phyloP scores from a whole-genome alignment of 2,113 vertebrate species.

The Serilophus lunatus region DNA sequence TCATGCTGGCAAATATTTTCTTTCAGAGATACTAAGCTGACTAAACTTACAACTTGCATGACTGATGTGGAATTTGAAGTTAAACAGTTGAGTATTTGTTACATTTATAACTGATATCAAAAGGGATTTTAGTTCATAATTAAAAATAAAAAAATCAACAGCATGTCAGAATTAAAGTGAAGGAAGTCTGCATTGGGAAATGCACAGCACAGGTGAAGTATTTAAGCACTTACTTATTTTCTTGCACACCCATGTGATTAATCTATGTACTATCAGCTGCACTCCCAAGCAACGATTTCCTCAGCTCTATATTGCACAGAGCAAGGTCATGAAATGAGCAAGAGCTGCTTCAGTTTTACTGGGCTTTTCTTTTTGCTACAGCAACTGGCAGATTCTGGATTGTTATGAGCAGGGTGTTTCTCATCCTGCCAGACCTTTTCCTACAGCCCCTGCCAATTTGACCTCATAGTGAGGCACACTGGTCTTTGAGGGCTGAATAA shows the following conservation, averaged over 20 bases:
- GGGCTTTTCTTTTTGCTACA: background rate
- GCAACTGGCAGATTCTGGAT: background rate
- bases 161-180: slow-evolving; percentile 8
- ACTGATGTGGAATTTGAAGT: slow-evolving; percentile 19
- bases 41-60: slow-evolving; percentile 12
- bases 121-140: slow-evolving; percentile 28
- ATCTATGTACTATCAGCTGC: background rate
- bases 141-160: slow-evolving; percentile 43
- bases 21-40: slow-evolving; percentile 43
- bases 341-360: background rate
- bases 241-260: background rate
- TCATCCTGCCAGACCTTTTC: slow-evolving; percentile 31
- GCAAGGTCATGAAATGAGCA: background rate
- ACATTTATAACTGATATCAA: slow-evolving; percentile 28
- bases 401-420: slow-evolving; percentile 6
- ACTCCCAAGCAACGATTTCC: slow-evolving; percentile 5
- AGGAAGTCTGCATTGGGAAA: background rate
- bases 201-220: background rate
- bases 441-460: slow-evolving; percentile 12
- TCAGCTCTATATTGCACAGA: background rate
- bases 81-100: slow-evolving; percentile 11
- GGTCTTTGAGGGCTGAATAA: background rate
- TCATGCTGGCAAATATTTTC: slow-evolving; percentile 41
- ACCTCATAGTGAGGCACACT: background rate
- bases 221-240: background rate